A percentile compares a stretch with the other conserved stretches of the same genome.
Evolutionary conservation across 35 echinoderm and acorn worm species (phyloP).

Genomic region (Heliocidaris tuberculata): DNA sequence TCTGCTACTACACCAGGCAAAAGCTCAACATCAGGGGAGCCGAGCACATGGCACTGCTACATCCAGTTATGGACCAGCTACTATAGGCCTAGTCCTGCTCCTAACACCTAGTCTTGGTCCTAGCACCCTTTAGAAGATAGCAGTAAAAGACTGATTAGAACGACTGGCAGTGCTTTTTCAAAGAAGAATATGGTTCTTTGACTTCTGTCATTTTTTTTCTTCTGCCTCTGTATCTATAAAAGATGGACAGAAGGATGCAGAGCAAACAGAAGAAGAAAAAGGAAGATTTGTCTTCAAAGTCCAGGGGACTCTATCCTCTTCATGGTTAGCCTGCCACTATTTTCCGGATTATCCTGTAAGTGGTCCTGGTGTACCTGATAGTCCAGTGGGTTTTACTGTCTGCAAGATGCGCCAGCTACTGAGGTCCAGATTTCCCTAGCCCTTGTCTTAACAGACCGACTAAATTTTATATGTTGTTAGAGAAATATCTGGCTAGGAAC

Average conservation of each 20-base stretch:
- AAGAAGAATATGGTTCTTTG: background rate
- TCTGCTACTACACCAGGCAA: conserved; percentile 85
- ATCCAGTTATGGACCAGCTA: conserved; percentile 82
- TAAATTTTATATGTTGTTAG: background rate
- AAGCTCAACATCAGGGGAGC: conserved; percentile 98
- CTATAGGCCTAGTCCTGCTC: conserved; percentile 57
- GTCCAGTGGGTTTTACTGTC: background rate
- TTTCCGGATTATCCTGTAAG: background rate
- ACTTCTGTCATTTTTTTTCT: background rate
- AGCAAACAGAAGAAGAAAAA: background rate
- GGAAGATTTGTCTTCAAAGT: background rate
- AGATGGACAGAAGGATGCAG: background rate
- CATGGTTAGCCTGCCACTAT: background rate
- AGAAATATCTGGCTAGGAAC: background rate
- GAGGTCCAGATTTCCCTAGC: background rate
- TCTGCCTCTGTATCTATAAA: background rate
- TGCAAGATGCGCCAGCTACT: background rate
- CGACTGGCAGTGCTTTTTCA: background rate
- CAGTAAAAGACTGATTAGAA: background rate
- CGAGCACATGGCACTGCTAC: conserved; percentile 92
- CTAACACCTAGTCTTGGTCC: background rate
- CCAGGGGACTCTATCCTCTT: background rate
- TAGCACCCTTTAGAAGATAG: background rate
- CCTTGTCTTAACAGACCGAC: background rate
- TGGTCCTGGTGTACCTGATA: background rate